A percentile compares a stretch with the other conserved stretches of the same genome.
phyloP scores from a whole-genome alignment of 2,113 vertebrate species.

The Megaceryle maxima region DNA sequence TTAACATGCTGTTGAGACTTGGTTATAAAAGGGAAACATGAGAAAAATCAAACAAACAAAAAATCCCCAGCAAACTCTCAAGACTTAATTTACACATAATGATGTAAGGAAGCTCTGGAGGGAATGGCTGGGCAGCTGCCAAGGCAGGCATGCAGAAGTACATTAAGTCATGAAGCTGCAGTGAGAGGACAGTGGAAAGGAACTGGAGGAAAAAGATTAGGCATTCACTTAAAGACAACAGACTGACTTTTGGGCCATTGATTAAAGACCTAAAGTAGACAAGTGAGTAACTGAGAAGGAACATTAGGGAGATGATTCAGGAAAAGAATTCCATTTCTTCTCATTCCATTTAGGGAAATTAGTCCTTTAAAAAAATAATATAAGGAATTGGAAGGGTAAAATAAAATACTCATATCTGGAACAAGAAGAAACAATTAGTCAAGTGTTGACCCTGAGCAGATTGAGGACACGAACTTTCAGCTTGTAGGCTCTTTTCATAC shows the following conservation, averaged over 20 bases:
- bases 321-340: neutral
- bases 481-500: neutral
- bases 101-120: neutral
- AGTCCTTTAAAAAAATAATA: neutral
- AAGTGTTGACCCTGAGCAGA: neutral
- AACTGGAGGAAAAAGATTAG: neutral
- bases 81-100: neutral
- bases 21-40: neutral
- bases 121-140: neutral
- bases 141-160: neutral
- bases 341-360: neutral
- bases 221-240: neutral
- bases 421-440: neutral
- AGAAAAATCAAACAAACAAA: neutral
- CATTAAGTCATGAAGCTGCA: neutral
- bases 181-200: neutral
- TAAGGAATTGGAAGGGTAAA: neutral
- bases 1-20: neutral
- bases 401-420: neutral
- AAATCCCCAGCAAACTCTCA: neutral
- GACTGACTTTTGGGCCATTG: neutral
- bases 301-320: neutral
- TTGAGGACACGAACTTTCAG: neutral
- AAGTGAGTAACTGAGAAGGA: neutral
- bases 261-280: neutral